These are phyloP conservation scores for Esox lucius DNA, from an alignment of 2,797 vertebrate species.

Conservation along the genomic window DNA sequence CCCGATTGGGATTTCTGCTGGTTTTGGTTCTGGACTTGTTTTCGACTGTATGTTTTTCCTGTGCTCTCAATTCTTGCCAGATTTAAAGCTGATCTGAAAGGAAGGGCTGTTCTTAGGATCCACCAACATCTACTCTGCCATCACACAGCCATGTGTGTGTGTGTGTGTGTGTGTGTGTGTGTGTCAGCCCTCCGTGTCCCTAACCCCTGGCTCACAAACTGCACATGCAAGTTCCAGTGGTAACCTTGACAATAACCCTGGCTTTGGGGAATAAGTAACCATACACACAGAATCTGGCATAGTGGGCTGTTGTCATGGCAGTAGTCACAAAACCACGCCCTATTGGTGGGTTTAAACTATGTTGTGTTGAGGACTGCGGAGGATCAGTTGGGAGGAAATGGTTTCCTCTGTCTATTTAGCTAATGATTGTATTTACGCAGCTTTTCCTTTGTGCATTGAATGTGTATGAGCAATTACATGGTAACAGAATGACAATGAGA, in stretches of 20 bases:
- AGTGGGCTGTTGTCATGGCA: conserved; percentile 6
- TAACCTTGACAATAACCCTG: conserved; percentile 13
- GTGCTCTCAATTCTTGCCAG: background rate
- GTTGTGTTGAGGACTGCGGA: background rate
- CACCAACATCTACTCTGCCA: background rate
- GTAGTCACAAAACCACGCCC: background rate
- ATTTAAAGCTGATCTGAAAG: background rate
- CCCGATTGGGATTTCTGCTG: background rate
- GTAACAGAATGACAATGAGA: no score
- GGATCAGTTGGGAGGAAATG: background rate
- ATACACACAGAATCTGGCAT: background rate
- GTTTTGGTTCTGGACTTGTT: background rate
- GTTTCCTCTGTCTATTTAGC: background rate
- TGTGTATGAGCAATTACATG: background rate
- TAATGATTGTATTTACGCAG: background rate
- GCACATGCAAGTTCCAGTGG: background rate
- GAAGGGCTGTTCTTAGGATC: background rate
- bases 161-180: conserved; percentile 4
- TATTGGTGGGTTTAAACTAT: background rate
- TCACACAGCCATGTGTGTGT: conserved; percentile 7
- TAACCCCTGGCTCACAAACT: background rate
- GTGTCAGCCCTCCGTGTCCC: background rate
- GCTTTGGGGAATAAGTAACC: background rate
- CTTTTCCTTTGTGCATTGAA: conserved; percentile 4
- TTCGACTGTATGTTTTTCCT: background rate